These are phyloP conservation scores for Augochlora pura DNA, from an alignment of 1,140 invertebrate genomes.

Conservation along the genomic window DNA sequence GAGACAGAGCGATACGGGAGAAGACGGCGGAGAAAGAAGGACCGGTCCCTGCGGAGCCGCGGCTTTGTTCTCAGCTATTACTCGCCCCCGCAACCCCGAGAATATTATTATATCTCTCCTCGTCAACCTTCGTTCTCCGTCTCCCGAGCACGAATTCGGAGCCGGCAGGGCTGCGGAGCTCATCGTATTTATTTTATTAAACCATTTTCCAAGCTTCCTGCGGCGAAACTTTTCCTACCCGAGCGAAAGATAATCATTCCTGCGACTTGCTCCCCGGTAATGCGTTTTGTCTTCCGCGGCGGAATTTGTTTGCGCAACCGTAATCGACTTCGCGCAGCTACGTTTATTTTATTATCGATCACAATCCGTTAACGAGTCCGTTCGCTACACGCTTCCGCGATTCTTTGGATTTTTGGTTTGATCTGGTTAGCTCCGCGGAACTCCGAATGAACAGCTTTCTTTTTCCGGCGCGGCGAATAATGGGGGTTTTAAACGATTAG, in stretches of 20 bases:
- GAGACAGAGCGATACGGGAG: slow-evolving; percentile 28
- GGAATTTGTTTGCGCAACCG: not conserved
- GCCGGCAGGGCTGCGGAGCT: slow-evolving; percentile 65
- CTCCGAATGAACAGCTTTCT: no score
- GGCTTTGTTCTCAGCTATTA: slow-evolving; percentile 81
- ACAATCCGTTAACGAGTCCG: slow-evolving; percentile 14
- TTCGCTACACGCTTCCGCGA: not conserved
- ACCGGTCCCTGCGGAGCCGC: slow-evolving; percentile 73
- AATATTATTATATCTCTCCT: slow-evolving; percentile 80
- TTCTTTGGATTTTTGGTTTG: not conserved
- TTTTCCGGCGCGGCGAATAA: no score
- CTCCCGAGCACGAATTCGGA: slow-evolving; percentile 45
- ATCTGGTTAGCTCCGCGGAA: not conserved
- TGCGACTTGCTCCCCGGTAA: slow-evolving; percentile 14
- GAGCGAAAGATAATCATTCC: slow-evolving; percentile 55
- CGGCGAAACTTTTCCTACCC: slow-evolving; percentile 65
- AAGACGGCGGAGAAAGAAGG: slow-evolving; percentile 49
- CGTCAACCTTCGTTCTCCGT: slow-evolving; percentile 57
- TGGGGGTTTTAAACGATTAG: no score
- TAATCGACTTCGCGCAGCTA: slow-evolving; percentile 13
- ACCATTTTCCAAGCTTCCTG: slow-evolving; percentile 68
- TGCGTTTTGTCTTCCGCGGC: not conserved
- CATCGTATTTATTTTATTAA: slow-evolving; percentile 81
- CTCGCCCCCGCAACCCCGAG: slow-evolving; percentile 77
- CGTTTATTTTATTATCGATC: slow-evolving; percentile 41